Conservation (phyloP, 2,113 vertebrate genomes). For the Heterochromis multidens region DNA sequence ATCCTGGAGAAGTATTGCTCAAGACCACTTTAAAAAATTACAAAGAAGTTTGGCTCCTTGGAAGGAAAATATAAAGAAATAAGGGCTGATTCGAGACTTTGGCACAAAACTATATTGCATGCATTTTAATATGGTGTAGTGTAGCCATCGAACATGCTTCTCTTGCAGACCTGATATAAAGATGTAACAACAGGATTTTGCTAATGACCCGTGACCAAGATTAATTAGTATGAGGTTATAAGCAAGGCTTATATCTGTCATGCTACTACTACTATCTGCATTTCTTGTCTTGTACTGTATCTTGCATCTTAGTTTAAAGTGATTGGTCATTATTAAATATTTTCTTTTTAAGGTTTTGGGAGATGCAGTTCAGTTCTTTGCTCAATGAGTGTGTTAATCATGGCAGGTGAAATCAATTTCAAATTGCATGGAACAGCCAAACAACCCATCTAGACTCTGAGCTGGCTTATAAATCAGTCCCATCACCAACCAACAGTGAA, state of each 20-base stretch:
- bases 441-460: background rate
- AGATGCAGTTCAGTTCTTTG: background rate
- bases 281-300: background rate
- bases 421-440: background rate
- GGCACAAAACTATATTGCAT: too few relatives aligned
- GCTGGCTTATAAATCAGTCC: slow-evolving; percentile 6
- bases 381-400: background rate
- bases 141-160: too few relatives aligned
- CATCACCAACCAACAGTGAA: background rate
- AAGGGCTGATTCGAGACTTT: too few relatives aligned
- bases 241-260: background rate
- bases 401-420: slow-evolving; percentile 29
- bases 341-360: background rate
- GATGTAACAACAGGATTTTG: too few relatives aligned
- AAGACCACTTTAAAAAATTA: too few relatives aligned
- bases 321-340: background rate
- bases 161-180: too few relatives aligned
- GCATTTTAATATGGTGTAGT: too few relatives aligned
- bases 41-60: too few relatives aligned
- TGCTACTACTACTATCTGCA: accelerated
- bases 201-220: background rate
- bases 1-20: too few relatives aligned
- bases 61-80: too few relatives aligned
- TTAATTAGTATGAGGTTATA: background rate
- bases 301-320: background rate